Evolutionary conservation across 2,797 vertebrate species (phyloP), one percentile per base, ranked within the genome.

Genomic region (Malurus leucopterus): DNA sequence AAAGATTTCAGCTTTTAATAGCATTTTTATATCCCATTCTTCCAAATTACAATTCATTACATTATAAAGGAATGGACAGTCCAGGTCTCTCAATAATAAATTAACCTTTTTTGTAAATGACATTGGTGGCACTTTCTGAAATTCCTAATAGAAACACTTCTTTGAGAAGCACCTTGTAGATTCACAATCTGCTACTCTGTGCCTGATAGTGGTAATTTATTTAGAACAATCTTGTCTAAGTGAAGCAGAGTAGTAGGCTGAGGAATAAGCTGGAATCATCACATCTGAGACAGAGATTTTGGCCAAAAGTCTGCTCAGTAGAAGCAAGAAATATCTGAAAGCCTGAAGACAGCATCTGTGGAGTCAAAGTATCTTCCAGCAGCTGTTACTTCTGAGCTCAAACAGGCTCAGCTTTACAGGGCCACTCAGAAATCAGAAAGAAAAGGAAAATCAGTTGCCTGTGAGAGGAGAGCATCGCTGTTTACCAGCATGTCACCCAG

Each of bases 191-290:
- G 62, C 61, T 23, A 29, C 11, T 4, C 93, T 96, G 71, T 91
- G 92, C 94, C 95, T 93, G 88, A 91, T 86, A 88, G 70, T 21
- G n/a, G 64, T 81, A 95, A 93, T 96, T 96, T 96, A 96, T 96
- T 96, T 92, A 63, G 67, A 93, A 85, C 92, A 86, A 61, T 96
- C 93, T 93, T 41, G 47, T 78, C 5, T 58, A 88, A 92, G 53
- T 69, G 40, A 77, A 81, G 77, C 73, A 91, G 92, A 94, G 94
- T 71, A 80, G 40, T 67, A 79, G 85, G 85, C 90, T 81, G 27
- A 91, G 90, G 79, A 91, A 90, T 84, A 86, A 85, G 53, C 81
- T 90, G 85, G 75, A 91, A 87, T 94, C 90, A 87, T 92, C 84
- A 74, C 67, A 88, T 72, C 67, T 57, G 77, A 93, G 82, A 49